phyloP scores from a whole-genome alignment of 2,113 vertebrate species.

The Cathartes aura region DNA sequence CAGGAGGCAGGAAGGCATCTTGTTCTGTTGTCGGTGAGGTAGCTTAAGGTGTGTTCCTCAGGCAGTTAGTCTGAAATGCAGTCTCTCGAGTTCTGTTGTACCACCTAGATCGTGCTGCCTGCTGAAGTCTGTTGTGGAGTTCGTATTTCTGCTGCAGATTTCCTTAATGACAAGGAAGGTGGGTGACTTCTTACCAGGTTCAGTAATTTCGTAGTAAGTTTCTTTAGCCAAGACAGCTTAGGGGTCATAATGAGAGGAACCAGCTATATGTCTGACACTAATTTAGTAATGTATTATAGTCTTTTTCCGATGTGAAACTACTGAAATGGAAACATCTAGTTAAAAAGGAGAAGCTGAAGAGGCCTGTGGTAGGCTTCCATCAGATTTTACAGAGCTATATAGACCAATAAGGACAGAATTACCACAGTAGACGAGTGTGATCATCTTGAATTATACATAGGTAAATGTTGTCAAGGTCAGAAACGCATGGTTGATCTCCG shows the following conservation, averaged over 20 bases:
- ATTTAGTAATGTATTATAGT: fast-evolving
- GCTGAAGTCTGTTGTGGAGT: background rate
- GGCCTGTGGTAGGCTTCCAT: background rate
- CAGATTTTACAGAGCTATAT: background rate
- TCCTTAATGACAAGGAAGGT: background rate
- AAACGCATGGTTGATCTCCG: fast-evolving
- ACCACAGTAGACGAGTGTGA: fast-evolving
- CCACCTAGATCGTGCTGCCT: background rate
- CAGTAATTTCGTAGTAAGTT: background rate
- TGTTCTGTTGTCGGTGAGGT: fast-evolving
- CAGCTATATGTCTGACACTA: background rate
- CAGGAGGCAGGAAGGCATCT: background rate
- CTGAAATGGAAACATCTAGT: background rate
- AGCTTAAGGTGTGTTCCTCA: fast-evolving
- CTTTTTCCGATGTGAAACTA: background rate
- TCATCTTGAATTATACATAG: fast-evolving
- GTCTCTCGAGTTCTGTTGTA: background rate
- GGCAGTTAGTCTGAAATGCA: background rate
- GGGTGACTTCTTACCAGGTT: background rate
- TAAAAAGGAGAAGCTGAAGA: background rate
- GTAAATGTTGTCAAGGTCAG: background rate
- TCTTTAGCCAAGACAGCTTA: background rate
- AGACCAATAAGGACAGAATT: background rate
- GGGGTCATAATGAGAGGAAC: background rate
- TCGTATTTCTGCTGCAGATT: background rate